Percentiles rank a stretch among this genome's conserved stretches.
phyloP scores from a whole-genome alignment of 1,140 invertebrate species.

The Drosophila punjabiensis region DNA sequence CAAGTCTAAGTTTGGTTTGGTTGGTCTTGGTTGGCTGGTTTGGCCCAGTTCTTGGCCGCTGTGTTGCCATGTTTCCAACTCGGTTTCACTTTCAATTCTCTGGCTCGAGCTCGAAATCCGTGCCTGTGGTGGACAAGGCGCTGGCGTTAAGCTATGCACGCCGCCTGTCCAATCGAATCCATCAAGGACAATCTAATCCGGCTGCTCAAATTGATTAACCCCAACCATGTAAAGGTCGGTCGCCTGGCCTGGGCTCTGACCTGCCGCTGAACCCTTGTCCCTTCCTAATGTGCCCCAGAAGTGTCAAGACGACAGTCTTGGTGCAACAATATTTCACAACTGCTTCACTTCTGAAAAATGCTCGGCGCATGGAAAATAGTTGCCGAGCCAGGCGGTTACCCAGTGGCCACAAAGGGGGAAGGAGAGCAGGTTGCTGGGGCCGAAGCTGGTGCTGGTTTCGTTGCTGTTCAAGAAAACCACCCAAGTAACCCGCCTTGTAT shows the following conservation, averaged over 20 bases:
- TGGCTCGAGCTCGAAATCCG: constrained; percentile 25
- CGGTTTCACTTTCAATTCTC: constrained; percentile 62
- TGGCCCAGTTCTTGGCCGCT: constrained; percentile 62
- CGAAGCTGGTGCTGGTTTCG: constrained; percentile 10
- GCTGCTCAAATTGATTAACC: constrained; percentile 1
- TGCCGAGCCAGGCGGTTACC: constrained; percentile 11
- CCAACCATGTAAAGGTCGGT: background rate
- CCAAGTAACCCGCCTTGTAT: constrained; percentile 31
- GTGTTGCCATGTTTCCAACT: constrained; percentile 34
- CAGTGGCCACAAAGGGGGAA: constrained; percentile 2
- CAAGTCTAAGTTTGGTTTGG: constrained; percentile 18
- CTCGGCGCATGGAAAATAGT: constrained; percentile 20
- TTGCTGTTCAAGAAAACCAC: constrained; percentile 26
- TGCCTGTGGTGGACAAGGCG: constrained; percentile 25
- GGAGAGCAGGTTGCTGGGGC: constrained; percentile 10
- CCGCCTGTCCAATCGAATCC: constrained; percentile 8
- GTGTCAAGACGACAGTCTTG: constrained; percentile 9
- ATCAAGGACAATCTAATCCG: constrained; percentile 32
- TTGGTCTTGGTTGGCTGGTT: constrained; percentile 58
- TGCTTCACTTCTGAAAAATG: background rate
- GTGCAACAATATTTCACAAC: constrained; percentile 57
- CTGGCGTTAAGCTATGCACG: constrained; percentile 31
- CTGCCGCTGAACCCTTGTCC: background rate
- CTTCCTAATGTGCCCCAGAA: background rate
- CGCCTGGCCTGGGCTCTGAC: background rate